A percentile compares a stretch with the other conserved stretches of the same genome.
Conservation (phyloP, 1,140 invertebrate species). For the Linepithema humile region DNA sequence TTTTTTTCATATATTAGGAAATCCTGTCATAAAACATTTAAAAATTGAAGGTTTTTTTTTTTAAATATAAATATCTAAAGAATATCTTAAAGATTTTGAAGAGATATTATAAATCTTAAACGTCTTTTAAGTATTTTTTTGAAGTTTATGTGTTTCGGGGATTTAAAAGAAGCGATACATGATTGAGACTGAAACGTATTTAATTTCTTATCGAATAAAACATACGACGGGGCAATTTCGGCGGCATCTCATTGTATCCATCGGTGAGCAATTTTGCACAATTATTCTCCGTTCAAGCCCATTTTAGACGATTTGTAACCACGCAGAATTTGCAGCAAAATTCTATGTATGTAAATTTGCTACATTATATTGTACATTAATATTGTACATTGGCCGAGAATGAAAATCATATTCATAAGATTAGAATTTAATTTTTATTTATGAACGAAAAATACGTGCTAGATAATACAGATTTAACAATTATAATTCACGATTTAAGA, state of each 20-base stretch:
- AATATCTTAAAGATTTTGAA: background rate
- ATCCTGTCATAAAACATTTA: background rate
- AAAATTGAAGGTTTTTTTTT: background rate
- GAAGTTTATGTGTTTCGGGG: background rate
- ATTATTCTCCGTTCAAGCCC: slow-evolving; percentile 25
- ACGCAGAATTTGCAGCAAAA: slow-evolving; percentile 6
- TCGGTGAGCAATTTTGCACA: slow-evolving; percentile 27
- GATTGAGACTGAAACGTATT: slow-evolving; percentile 25
- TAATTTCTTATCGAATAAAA: slow-evolving; percentile 40
- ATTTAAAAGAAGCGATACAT: background rate
- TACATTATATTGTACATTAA: background rate
- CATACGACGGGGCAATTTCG: slow-evolving; percentile 11
- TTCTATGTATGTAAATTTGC: slow-evolving; percentile 4
- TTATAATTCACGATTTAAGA: background rate
- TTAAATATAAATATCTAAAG: no score
- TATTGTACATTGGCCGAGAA: background rate
- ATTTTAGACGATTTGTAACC: slow-evolving; percentile 32
- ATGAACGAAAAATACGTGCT: background rate
- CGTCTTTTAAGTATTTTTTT: background rate
- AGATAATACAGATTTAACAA: background rate
- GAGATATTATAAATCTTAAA: background rate
- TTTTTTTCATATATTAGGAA: background rate
- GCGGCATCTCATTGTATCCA: slow-evolving; percentile 24
- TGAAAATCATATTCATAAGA: background rate
- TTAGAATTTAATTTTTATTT: background rate